Percentiles rank a stretch among this genome's conserved stretches.
Evolutionary conservation across 2,888 invertebrate genomes (phyloP).

Genomic region (Chrysopilus asiliformis): DNA sequence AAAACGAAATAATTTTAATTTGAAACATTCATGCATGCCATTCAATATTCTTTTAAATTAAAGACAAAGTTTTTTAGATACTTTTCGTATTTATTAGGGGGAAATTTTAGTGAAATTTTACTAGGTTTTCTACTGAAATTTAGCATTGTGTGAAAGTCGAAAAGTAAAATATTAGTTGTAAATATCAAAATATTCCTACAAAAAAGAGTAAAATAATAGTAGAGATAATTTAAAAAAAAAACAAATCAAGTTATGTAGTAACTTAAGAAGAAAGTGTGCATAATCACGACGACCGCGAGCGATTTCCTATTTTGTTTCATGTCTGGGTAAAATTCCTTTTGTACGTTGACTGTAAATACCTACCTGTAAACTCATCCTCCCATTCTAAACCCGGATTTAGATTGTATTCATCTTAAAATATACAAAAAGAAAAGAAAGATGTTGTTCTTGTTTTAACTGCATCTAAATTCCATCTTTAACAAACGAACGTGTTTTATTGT

Average conservation of each 20-base stretch:
- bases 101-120: too few species aligned
- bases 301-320: slow-evolving; percentile 38
- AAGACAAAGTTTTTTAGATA: too few species aligned
- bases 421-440: slow-evolving; percentile 25
- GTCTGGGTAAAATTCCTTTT: slow-evolving; percentile 21
- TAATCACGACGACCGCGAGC: slow-evolving; percentile 4
- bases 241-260: slow-evolving; percentile 4
- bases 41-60: too few species aligned
- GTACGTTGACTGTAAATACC: too few species aligned
- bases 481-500: background rate
- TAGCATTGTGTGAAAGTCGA: too few species aligned
- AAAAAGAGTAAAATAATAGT: too few species aligned
- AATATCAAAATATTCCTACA: too few species aligned
- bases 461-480: too few species aligned
- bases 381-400: slow-evolving; percentile 99
- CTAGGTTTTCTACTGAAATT: too few species aligned
- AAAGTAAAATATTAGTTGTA: too few species aligned
- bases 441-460: slow-evolving; percentile 22
- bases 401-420: slow-evolving; percentile 96
- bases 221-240: slow-evolving; percentile 1
- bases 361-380: slow-evolving; percentile 99
- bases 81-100: too few species aligned
- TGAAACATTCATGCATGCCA: slow-evolving; percentile 5
- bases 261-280: too few species aligned
- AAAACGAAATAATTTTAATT: background rate